Conservation (phyloP, 2,113 vertebrate genomes). For the Oncorhynchus nerka region DNA sequence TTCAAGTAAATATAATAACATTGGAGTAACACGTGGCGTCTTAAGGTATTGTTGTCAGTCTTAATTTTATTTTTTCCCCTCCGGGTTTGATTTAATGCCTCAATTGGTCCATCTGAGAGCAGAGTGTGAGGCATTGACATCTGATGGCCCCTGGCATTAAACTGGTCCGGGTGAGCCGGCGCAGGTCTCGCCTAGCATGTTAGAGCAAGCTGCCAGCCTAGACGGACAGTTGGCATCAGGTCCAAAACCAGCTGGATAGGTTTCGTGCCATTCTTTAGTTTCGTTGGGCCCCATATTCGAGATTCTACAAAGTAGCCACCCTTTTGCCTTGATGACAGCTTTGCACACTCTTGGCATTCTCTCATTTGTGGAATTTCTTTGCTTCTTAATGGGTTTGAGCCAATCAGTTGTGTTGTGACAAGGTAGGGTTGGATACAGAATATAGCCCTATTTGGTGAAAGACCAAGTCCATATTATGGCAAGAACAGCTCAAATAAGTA, state of each 20-base stretch:
- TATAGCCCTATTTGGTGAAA: too few relatives aligned
- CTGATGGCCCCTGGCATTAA: conserved; percentile 56
- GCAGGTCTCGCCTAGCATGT: conserved; percentile 69
- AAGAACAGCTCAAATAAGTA: too few relatives aligned
- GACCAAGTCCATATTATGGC: too few relatives aligned
- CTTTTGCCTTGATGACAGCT: conserved; percentile 48
- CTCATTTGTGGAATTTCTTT: too few relatives aligned
- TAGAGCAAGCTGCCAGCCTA: conserved; percentile 67
- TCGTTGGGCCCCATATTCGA: not conserved
- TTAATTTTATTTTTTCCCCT: conserved; percentile 3
- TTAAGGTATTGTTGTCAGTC: not conserved
- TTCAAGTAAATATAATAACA: too few relatives aligned
- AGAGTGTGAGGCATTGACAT: conserved; percentile 57
- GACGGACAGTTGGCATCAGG: conserved; percentile 69
- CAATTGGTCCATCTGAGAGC: conserved; percentile 56
- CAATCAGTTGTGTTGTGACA: too few relatives aligned
- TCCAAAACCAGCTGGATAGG: conserved; percentile 70
- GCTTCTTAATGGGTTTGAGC: too few relatives aligned
- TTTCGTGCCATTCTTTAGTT: conserved; percentile 52
- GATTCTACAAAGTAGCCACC: not conserved
- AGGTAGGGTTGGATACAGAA: too few relatives aligned
- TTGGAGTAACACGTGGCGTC: not conserved
- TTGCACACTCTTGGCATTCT: not conserved
- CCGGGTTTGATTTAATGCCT: conserved; percentile 57
- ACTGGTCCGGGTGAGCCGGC: conserved; percentile 60